Percentiles rank a stretch among this genome's conserved stretches.
phyloP scores from a whole-genome alignment of 2,113 vertebrate genomes.

The Theristicus caerulescens region DNA sequence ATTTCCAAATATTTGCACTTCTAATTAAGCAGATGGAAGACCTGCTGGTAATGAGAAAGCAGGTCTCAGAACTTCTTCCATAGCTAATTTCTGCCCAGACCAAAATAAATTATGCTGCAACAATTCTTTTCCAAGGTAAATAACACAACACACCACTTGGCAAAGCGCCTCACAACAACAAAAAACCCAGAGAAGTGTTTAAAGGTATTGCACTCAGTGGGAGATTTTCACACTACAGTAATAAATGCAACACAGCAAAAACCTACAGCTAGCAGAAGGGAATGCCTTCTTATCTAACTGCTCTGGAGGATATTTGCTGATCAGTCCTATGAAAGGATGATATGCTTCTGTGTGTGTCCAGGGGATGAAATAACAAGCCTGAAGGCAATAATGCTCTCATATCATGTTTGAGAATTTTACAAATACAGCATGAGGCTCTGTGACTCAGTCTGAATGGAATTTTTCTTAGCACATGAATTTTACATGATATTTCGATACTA shows the following conservation, averaged over 20 bases:
- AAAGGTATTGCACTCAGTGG: constrained; percentile 69
- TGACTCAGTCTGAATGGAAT: constrained; percentile 69
- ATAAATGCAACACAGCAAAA: constrained; percentile 71
- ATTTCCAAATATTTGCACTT: constrained; percentile 76
- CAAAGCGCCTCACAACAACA: constrained; percentile 47
- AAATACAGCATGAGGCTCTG: constrained; percentile 67
- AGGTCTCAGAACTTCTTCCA: constrained; percentile 72
- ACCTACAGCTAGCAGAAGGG: constrained; percentile 58
- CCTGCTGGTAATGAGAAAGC: constrained; percentile 71
- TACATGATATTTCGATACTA: constrained; percentile 59
- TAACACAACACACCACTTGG: constrained; percentile 56
- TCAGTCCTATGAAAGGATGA: constrained; percentile 75
- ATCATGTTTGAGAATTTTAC: constrained; percentile 72
- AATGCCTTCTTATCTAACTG: constrained; percentile 69
- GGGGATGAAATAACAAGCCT: constrained; percentile 68
- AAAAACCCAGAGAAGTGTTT: constrained; percentile 37
- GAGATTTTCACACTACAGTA: constrained; percentile 63
- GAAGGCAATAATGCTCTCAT: constrained; percentile 70
- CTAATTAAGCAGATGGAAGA: constrained; percentile 79
- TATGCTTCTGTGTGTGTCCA: constrained; percentile 69
- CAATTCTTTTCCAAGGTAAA: constrained; percentile 71
- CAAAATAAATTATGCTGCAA: constrained; percentile 67
- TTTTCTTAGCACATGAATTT: constrained; percentile 69
- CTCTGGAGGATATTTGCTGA: constrained; percentile 74
- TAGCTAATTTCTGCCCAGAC: constrained; percentile 63